Percentiles rank a stretch among this genome's conserved stretches.
Evolutionary conservation across 2,113 vertebrate genomes (phyloP).

Genomic region (Antechinus flavipes): DNA sequence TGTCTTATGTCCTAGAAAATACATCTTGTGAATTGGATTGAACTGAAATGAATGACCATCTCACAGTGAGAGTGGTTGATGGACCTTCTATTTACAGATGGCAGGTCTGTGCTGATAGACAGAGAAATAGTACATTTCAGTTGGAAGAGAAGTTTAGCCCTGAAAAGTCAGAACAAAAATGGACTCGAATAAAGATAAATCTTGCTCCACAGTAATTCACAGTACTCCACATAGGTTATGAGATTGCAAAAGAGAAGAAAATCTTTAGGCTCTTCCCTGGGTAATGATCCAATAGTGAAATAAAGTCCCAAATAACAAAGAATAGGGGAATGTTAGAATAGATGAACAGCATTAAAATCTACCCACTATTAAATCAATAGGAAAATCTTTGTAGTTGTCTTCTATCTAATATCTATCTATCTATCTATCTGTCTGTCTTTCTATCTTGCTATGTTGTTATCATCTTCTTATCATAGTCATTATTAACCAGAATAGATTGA

Average conservation of each 20-base stretch:
- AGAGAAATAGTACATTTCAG: slow-evolving; percentile 68
- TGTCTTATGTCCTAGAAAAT: slow-evolving; percentile 23
- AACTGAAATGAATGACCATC: slow-evolving; percentile 15
- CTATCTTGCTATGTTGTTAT: background rate
- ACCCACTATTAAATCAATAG: slow-evolving; percentile 22
- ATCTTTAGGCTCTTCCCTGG: slow-evolving; percentile 38
- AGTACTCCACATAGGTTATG: slow-evolving; percentile 52
- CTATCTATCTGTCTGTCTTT: background rate
- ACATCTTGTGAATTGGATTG: slow-evolving; percentile 24
- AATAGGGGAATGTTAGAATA: background rate
- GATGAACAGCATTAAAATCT: background rate
- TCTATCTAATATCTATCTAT: background rate
- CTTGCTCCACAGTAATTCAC: slow-evolving; percentile 54
- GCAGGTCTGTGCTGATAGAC: slow-evolving; percentile 28
- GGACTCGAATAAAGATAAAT: slow-evolving; percentile 69
- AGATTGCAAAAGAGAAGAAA: slow-evolving; percentile 46
- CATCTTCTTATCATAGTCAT: background rate
- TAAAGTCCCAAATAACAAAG: slow-evolving; percentile 8
- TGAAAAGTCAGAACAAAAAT: slow-evolving; percentile 69
- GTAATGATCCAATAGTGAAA: slow-evolving; percentile 8
- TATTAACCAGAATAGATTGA: slow-evolving; percentile 19
- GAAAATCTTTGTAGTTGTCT: background rate
- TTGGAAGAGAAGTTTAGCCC: slow-evolving; percentile 59
- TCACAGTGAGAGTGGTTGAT: slow-evolving; percentile 10
- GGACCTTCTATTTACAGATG: slow-evolving; percentile 29